These are phyloP conservation scores for Rhopalosiphum padi DNA, from an alignment of 1,140 invertebrate genomes.

Conservation along the genomic window DNA sequence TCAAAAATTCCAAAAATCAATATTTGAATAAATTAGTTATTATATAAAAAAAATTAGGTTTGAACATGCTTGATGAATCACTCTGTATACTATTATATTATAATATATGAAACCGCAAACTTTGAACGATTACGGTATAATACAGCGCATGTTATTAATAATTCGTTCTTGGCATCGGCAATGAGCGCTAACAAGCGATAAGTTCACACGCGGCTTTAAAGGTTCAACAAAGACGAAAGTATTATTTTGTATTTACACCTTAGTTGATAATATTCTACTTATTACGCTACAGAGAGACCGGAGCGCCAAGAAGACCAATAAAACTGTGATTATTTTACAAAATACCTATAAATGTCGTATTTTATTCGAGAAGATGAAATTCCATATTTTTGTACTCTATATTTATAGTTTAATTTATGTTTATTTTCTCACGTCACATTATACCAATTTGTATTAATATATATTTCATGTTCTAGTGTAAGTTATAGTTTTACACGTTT, in stretches of 20 bases:
- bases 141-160: not conserved
- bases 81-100: not conserved
- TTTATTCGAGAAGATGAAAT: not conserved
- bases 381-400: not conserved
- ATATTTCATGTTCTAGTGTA: not conserved
- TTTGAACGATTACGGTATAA: not conserved
- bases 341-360: not conserved
- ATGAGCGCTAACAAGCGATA: not conserved
- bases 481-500: not conserved
- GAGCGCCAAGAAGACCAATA: not conserved
- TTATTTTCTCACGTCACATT: not conserved
- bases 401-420: not conserved
- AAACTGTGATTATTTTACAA: not conserved
- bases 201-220: slow-evolving; percentile 13
- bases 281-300: not conserved
- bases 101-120: not conserved
- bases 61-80: not conserved
- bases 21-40: not conserved
- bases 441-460: not conserved
- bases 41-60: not conserved
- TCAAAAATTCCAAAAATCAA: too few species aligned
- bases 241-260: not conserved
- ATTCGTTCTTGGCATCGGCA: not conserved
- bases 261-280: not conserved
- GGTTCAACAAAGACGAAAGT: not conserved